Evolutionary conservation across 2,888 invertebrate species (phyloP).

Genomic region (Nipponacmea schrenckii): DNA sequence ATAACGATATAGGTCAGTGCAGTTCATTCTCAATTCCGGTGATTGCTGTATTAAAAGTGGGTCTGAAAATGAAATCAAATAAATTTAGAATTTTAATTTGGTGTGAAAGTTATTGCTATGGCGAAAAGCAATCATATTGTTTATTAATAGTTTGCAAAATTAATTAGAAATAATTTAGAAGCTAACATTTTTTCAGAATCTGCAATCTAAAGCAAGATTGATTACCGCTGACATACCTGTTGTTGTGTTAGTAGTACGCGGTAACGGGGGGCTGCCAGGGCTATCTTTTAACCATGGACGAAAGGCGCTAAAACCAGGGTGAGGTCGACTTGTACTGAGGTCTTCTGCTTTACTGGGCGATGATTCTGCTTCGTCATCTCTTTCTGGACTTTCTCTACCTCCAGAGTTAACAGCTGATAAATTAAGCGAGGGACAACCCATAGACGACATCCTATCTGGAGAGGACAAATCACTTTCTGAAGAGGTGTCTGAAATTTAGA

Average conservation of each 20-base stretch:
- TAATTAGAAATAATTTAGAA: no score
- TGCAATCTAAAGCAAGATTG: no score
- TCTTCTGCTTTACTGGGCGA: neutral
- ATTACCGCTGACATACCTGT: no score
- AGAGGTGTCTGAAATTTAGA: neutral
- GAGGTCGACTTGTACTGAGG: neutral
- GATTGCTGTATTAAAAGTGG: neutral
- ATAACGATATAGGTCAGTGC: slow-evolving; percentile 46
- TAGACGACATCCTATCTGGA: neutral
- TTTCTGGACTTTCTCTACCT: neutral
- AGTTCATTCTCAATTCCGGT: slow-evolving; percentile 14
- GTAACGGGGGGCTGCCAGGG: neutral
- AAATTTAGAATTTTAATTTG: no score
- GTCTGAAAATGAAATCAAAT: no score
- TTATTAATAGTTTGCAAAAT: no score
- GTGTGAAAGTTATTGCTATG: no score
- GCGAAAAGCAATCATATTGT: no score
- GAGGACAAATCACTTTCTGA: neutral
- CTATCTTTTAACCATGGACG: slow-evolving; percentile 45
- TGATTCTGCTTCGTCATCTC: neutral
- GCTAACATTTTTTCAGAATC: no score
- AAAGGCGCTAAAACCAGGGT: slow-evolving; percentile 35
- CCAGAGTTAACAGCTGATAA: neutral
- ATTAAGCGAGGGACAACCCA: neutral
- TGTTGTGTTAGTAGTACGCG: no score